Evolutionary conservation across 2,797 vertebrate genomes (phyloP).

Genomic region (Gambelia wislizenii): DNA sequence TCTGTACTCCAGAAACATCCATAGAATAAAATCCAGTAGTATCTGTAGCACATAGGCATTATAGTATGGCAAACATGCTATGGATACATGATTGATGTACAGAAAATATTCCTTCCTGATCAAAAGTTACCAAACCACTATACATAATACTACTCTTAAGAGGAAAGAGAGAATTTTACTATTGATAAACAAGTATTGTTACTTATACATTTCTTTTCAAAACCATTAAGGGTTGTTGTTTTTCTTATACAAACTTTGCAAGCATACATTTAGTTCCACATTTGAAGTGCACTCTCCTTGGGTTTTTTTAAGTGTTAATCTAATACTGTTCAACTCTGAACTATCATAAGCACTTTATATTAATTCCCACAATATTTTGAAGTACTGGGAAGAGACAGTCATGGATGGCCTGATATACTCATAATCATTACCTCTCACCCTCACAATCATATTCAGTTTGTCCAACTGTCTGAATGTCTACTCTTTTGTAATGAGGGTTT

Average conservation of each 20-base stretch:
- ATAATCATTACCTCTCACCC: conserved; percentile 36
- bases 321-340: conserved; percentile 11
- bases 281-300: neutral
- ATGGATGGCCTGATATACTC: conserved; percentile 38
- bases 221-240: neutral
- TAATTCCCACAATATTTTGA: neutral
- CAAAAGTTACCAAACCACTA: neutral
- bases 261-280: neutral
- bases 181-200: neutral
- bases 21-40: neutral
- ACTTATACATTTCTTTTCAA: neutral
- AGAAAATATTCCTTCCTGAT: neutral
- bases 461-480: conserved; percentile 36
- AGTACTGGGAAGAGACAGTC: conserved; percentile 27
- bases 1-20: neutral
- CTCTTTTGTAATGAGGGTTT: conserved; percentile 28
- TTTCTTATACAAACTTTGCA: conserved; percentile 19
- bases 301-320: conserved; percentile 43
- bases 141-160: neutral
- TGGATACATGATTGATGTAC: neutral
- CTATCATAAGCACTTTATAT: conserved; percentile 22
- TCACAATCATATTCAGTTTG: conserved; percentile 10
- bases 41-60: neutral
- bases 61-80: neutral
- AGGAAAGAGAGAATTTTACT: neutral